phyloP scores from a whole-genome alignment of 2,113 vertebrate genomes.

The Cynocephalus volans region DNA sequence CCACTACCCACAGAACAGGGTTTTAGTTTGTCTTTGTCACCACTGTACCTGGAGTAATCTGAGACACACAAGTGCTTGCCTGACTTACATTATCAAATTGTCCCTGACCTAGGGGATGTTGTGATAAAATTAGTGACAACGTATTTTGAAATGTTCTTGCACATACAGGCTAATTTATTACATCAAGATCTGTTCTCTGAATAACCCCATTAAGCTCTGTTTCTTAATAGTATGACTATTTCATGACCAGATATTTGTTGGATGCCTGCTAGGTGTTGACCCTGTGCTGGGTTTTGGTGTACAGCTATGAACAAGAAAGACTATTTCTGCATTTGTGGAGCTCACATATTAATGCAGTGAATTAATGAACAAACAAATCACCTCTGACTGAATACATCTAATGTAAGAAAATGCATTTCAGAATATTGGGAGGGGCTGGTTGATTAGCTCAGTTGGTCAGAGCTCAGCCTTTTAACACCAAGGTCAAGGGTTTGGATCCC shows the following conservation, averaged over 20 bases:
- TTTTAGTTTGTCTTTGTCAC: not conserved
- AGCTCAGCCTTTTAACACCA: no score
- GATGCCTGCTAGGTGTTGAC: not conserved
- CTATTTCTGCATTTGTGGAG: not conserved
- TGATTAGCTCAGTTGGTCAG: no score
- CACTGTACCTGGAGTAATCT: not conserved
- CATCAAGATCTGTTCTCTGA: not conserved
- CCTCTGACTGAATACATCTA: not conserved
- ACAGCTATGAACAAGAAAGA: not conserved
- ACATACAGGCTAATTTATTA: not conserved
- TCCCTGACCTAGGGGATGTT: not conserved
- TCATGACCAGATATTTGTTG: not conserved
- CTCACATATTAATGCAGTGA: not conserved
- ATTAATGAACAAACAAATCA: not conserved
- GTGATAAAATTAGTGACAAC: not conserved
- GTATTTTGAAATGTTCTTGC: not conserved
- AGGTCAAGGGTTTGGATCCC: no score
- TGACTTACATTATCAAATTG: not conserved
- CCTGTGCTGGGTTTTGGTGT: not conserved
- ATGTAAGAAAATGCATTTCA: not conserved
- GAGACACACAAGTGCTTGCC: not conserved
- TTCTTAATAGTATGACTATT: not conserved
- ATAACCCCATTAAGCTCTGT: not conserved
- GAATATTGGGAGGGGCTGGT: not conserved
- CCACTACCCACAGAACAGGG: not conserved